Percentiles rank a stretch among this genome's conserved stretches.
These are phyloP conservation scores for Notoglanidium macrostoma DNA, from an alignment of 2,797 vertebrate species.

Conservation along the genomic window DNA sequence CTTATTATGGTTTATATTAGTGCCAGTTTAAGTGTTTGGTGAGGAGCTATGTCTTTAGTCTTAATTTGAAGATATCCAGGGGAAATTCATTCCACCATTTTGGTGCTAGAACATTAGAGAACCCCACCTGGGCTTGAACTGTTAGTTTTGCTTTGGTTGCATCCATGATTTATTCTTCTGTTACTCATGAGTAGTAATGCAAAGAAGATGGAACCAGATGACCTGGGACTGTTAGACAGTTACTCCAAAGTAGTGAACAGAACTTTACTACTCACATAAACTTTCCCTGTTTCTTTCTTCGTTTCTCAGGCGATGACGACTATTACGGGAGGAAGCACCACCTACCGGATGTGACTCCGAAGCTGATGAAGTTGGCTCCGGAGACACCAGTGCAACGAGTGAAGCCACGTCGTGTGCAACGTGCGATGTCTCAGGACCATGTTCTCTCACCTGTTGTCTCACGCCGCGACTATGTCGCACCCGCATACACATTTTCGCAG, in stretches of 20 bases:
- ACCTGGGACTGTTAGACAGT: background rate
- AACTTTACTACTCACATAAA: background rate
- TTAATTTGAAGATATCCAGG: background rate
- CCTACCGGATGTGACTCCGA: constrained; percentile 84
- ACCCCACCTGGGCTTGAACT: too few species aligned
- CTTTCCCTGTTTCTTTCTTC: background rate
- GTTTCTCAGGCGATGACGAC: constrained; percentile 83
- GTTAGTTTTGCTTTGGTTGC: background rate
- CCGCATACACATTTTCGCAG: constrained; percentile 78
- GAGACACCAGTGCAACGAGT: constrained; percentile 64
- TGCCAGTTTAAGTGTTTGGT: background rate
- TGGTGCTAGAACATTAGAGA: background rate
- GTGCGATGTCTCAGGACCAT: constrained; percentile 82
- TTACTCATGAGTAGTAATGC: background rate
- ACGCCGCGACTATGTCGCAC: constrained; percentile 75
- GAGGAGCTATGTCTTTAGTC: background rate
- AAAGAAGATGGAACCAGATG: background rate
- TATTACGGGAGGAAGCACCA: constrained; percentile 90
- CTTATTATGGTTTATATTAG: background rate
- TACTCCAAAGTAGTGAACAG: background rate
- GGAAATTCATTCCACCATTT: background rate
- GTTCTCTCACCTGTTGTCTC: constrained; percentile 79
- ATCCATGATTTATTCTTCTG: background rate
- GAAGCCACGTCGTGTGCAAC: constrained; percentile 76
- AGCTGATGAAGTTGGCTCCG: constrained; percentile 74